phyloP scores from a whole-genome alignment of 1,140 invertebrate species.

The Ruditapes philippinarum region DNA sequence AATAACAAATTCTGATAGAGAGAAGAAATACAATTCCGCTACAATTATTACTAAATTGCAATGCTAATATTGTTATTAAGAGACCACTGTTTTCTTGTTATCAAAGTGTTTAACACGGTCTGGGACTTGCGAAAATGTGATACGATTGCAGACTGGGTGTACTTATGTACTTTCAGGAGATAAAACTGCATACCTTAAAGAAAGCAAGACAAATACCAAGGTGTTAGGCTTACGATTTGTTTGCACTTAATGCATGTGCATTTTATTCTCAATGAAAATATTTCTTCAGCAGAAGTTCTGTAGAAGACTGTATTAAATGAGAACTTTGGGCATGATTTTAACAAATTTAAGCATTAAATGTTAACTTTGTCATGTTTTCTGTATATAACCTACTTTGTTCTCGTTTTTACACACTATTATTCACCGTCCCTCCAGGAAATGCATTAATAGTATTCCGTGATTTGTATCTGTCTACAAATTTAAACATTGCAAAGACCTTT shows the following conservation, averaged over 20 bases:
- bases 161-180: too few relatives aligned
- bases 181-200: too few relatives aligned
- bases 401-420: not conserved
- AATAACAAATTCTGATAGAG: not conserved
- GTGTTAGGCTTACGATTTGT: too few relatives aligned
- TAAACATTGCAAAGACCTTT: slow-evolving; percentile 21
- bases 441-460: not conserved
- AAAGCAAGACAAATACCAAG: too few relatives aligned
- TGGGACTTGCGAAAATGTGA: not conserved
- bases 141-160: not conserved
- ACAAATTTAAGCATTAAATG: too few relatives aligned
- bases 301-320: too few relatives aligned
- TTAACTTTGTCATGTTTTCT: too few relatives aligned
- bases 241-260: too few relatives aligned
- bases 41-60: slow-evolving; percentile 21
- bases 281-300: too few relatives aligned
- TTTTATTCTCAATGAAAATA: too few relatives aligned
- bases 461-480: slow-evolving; percentile 32
- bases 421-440: slow-evolving; percentile 26
- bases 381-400: too few relatives aligned
- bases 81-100: not conserved
- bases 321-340: too few relatives aligned
- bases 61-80: slow-evolving; percentile 5
- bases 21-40: not conserved
- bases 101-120: not conserved